Conservation (phyloP, 2,888 invertebrate genomes). For the Sycophila texana region DNA sequence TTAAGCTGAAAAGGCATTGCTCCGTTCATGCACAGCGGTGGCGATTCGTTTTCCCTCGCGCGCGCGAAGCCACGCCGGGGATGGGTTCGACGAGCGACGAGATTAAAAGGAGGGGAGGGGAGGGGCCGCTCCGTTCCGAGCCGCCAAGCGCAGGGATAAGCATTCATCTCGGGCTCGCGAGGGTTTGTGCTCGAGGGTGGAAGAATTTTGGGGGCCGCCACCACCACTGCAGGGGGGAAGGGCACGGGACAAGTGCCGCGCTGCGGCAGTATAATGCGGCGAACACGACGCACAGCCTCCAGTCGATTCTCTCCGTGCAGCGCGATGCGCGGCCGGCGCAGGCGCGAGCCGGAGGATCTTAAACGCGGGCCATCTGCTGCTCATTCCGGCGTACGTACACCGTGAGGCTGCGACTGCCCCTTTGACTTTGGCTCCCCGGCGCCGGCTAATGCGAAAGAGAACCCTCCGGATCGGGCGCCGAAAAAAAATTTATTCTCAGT, state of each 20-base stretch:
- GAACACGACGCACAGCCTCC: neutral
- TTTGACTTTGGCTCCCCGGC: neutral
- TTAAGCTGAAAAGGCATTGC: neutral
- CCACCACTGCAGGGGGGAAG: no score
- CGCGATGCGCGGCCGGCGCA: neutral
- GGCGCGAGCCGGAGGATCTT: neutral
- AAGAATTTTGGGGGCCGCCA: constrained; percentile 11
- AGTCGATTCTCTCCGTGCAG: neutral
- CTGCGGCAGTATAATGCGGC: constrained; percentile 7
- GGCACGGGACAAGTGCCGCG: no score
- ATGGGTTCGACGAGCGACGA: neutral
- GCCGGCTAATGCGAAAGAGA: neutral
- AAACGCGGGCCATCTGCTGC: constrained; percentile 1
- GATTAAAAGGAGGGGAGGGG: constrained; percentile 18
- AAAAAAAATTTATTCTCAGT: constrained; percentile 39
- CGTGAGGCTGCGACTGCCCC: neutral
- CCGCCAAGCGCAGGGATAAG: neutral
- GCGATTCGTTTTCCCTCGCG: neutral
- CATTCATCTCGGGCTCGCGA: neutral
- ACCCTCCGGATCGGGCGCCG: neutral
- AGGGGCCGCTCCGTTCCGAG: neutral
- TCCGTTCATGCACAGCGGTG: neutral
- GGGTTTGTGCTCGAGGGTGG: constrained; percentile 14
- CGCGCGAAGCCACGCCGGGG: neutral
- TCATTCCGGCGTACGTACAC: neutral